Evolutionary conservation across 2,888 invertebrate genomes (phyloP), one percentile per base, ranked within the genome.

Genomic region (Panorpa germanica): DNA sequence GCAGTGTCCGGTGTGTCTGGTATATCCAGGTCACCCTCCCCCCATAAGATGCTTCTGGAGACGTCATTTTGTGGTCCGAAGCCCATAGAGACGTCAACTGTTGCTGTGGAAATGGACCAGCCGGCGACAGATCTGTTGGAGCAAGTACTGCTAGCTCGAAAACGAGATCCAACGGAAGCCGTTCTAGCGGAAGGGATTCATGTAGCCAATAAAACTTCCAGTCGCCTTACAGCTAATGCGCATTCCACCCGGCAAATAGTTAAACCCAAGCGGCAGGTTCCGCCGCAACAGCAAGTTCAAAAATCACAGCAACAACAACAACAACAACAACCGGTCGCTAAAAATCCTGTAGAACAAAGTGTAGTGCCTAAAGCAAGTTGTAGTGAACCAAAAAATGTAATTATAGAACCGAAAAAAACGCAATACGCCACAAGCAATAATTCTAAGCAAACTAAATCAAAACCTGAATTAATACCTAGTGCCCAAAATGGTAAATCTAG

Each of bases 61-160:
- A 88, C 86, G 1, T 85, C 85, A 1, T 88, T 88, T 50, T 86
- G 85, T 52, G 86, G 86, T 2, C 76, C 73, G 28, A 82, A 81
- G 45, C 76, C 81, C 2, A 62, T 65, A 31, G 55, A 68, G 35
- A 57, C 33, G 50, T 14, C 60, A 59, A 48, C 66, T 53, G 28
- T 59, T 59, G 41, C 54, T 47, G 53, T 54, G 3, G 64, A 59
- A 28, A 53, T 57, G 14, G 60, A 60, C 37, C 53, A 58, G 11
- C 56, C 55, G 2, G 53, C 56, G 34, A 61, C 63, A 3, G 66
- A 65, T 39, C 54, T 62, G 30, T 47, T 65, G 17, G 65, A 65
- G 39, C 63, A 61, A 40, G 56, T 64, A 10, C 44, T 70, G 18
- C 43, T 71, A 38, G 59, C 67, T 24, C 57, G 71, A 17, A 68